These are phyloP conservation scores for Bhutanitis thaidina DNA, from an alignment of 2,888 invertebrate genomes.

Conservation along the genomic window DNA sequence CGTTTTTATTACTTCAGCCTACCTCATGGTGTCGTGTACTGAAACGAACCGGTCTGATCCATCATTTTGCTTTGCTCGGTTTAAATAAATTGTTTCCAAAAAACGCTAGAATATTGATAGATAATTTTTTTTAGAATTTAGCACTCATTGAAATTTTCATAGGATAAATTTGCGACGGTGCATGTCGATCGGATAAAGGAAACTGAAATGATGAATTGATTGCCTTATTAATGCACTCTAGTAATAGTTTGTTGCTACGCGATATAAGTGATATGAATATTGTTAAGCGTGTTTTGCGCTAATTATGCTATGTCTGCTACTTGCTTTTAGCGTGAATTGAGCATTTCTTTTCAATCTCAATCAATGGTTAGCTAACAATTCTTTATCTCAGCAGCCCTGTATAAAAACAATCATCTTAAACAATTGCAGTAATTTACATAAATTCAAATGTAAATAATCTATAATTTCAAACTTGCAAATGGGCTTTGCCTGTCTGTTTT, in stretches of 20 bases:
- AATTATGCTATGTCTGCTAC: not conserved
- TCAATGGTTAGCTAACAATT: too few relatives aligned
- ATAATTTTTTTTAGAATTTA: conserved; percentile 5
- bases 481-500: too few relatives aligned
- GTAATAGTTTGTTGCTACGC: too few relatives aligned
- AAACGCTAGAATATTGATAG: conserved; percentile 8
- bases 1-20: conserved; percentile 48
- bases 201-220: too few relatives aligned
- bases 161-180: not conserved
- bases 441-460: too few relatives aligned
- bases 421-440: too few relatives aligned
- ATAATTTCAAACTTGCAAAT: too few relatives aligned
- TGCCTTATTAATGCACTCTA: too few relatives aligned
- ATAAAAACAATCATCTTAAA: too few relatives aligned
- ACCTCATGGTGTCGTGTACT: conserved; percentile 64
- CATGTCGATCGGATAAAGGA: too few relatives aligned
- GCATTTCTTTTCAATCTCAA: not conserved
- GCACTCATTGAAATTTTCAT: not conserved
- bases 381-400: too few relatives aligned
- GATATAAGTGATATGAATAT: too few relatives aligned
- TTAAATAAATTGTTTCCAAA: conserved; percentile 17
- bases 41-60: conserved; percentile 24
- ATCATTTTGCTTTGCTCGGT: conserved; percentile 17
- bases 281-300: not conserved
- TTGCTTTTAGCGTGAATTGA: not conserved